Evolutionary conservation across 1,140 invertebrate genomes (phyloP), one percentile per base, ranked within the genome.

Genomic region (Nymphalis io): DNA sequence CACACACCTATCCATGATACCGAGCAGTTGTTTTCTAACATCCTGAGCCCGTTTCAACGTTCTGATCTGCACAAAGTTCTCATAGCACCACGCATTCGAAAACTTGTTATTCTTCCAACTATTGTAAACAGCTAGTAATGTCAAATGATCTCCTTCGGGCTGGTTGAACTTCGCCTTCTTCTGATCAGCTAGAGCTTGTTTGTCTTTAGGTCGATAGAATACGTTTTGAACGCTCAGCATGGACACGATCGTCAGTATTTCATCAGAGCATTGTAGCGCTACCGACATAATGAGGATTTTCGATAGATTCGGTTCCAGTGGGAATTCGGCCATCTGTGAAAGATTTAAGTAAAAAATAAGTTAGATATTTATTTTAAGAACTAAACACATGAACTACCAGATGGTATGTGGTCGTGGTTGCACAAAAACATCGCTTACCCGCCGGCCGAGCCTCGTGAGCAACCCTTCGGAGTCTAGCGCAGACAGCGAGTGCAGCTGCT

Each of bases 201-300:
- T 99, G 83, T 99, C 98, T 93, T 99, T 97, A 0, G 97, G 97
- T 39, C 96, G 92, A 86, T 99, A 99, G 91, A 99, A 99, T 0
- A 99, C 98, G 92, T 99, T 99, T 86, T 99, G 98, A 0, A 99
- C 98, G 61, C 97, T 99, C 5, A 99, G 92, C 99, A 99, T 99
- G 1, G 98, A 99, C 0, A 99, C 98, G 64, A 99, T 98, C 0
- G 99, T 99, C 0, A 99, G 92, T 63, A 99, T 97, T 93, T 99
- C 99, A 89, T 99, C 99, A 1, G 98, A 99, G 83, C 99, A 99
- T 73, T 98, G 96, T n/a, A 99, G 92, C 38, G 99, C 97, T 1
- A 99, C 99, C 0, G 98, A 99, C 98, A 99, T 99, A 51, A 99
- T 99, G 0, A 99, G 92, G 95, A 99, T 98, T 93, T 99, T 99